Evolutionary conservation across 2,888 invertebrate genomes (phyloP).

Genomic region (Megamerina dolium): DNA sequence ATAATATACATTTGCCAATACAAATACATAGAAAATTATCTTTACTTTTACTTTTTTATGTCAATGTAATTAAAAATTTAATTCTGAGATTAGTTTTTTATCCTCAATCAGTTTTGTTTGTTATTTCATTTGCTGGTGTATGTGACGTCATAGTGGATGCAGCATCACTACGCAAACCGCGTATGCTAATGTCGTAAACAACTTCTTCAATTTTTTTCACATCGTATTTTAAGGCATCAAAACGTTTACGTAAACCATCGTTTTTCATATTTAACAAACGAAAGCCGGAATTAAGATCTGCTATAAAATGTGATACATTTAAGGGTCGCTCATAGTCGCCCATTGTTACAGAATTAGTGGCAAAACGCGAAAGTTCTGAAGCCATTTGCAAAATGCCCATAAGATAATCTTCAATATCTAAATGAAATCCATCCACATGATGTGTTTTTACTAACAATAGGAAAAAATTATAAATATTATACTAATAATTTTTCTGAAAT

Average conservation of each 20-base stretch:
- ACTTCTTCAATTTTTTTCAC: conserved; percentile 92
- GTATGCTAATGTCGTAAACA: conserved; percentile 75
- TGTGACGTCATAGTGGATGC: too few relatives aligned
- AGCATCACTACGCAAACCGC: conserved; percentile 55
- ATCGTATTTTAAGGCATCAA: conserved; percentile 84
- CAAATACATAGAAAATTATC: too few relatives aligned
- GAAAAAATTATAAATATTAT: conserved; percentile 8
- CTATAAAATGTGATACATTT: conserved; percentile 79
- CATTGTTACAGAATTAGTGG: conserved; percentile 77
- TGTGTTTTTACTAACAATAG: conserved; percentile 59
- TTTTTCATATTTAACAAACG: conserved; percentile 85
- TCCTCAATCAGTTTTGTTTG: too few relatives aligned
- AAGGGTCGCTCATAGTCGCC: conserved; percentile 77
- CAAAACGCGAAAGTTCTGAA: conserved; percentile 75
- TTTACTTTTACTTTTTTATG: too few relatives aligned
- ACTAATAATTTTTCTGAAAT: conserved; percentile 1
- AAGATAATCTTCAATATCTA: conserved; percentile 87
- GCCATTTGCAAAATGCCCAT: conserved; percentile 76
- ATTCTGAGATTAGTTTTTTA: too few relatives aligned
- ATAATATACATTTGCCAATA: too few relatives aligned
- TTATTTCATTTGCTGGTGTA: too few relatives aligned
- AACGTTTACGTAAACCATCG: conserved; percentile 77
- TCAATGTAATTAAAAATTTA: too few relatives aligned
- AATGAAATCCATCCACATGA: conserved; percentile 70
- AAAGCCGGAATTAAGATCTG: conserved; percentile 83